Evolutionary conservation across 2,888 invertebrate species (phyloP).

Genomic region (Drosophila antonietae): DNA sequence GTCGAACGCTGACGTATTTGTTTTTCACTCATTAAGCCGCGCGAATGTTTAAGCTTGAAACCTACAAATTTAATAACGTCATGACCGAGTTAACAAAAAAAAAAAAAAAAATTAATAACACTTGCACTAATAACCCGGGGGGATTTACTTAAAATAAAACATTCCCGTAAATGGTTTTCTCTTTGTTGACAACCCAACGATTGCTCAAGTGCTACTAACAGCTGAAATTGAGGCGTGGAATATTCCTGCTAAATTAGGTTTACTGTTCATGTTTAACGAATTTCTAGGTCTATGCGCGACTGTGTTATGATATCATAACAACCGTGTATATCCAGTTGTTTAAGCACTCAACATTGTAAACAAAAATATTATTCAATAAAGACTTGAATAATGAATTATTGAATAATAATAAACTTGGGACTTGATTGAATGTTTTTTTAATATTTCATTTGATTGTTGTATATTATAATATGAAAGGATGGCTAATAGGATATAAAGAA

Average conservation of each 20-base stretch:
- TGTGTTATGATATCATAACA: neutral
- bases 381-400: neutral
- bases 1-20: conserved; percentile 33
- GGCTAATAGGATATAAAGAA: too few species aligned
- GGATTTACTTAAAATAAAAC: conserved; percentile 29
- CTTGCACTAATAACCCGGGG: conserved; percentile 42
- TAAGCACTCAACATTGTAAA: neutral
- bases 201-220: conserved; percentile 32
- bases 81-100: conserved; percentile 15
- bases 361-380: neutral
- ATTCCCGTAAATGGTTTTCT: neutral
- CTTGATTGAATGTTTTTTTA: too few species aligned
- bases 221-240: neutral
- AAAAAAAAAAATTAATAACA: conserved; percentile 12
- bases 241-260: conserved; percentile 10
- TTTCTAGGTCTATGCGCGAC: conserved; percentile 7
- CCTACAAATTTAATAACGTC: conserved; percentile 10
- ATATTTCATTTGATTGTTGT: too few species aligned
- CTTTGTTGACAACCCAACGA: conserved; percentile 14
- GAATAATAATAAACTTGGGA: neutral
- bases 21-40: conserved; percentile 63
- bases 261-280: neutral
- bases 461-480: too few species aligned
- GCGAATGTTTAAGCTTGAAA: conserved; percentile 33
- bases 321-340: neutral